Base-by-base conservation (phyloP, 2,113 vertebrate species). In the Nothobranchius furzeri region DNA sequence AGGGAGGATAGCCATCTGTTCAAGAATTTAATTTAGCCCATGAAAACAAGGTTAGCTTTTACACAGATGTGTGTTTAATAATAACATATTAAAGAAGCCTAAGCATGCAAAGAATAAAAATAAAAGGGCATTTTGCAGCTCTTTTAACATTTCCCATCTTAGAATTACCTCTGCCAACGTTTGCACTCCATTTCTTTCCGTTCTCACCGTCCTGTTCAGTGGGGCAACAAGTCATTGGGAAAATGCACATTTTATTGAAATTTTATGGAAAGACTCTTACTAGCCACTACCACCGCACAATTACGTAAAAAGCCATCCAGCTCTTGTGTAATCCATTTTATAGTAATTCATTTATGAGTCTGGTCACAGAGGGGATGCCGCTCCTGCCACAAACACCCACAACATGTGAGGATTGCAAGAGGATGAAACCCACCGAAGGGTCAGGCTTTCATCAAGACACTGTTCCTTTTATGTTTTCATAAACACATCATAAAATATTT, bases 401-500 rank as follows among this genome's bases (percentile, higher is more conserved):
- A 86, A 83, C 87, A 90, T 86, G 87, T 81, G 82, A 70, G 75
- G 73, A 85, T 81, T 85, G 80, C 73, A 84, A 68, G 55, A 79
- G 69, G 75, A 83, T 52, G 58, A 65, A 88, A 84, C 87, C 55
- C 75, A 75, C 76, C 54, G 68, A 82, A 81, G 82, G 84, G 80
- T 77, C 70, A 73, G 20, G 83, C 76, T 87, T 88, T 81, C 79
- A 75, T 82, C 78, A 61, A 78, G 69, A 65, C 71, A 11, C 10
- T 2, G 43, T 70, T 67, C 73, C 6, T 47, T 46, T 65, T 13
- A 13, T 64, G 61, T 61, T 69, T 88, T 87, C 83, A 90, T 76
- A 79, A 91, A 78, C 88, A 91, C 90, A n/a, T 86, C 80, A 82
- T 92, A 91, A 92, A 92, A 89, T 76, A 79, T 76, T 83, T 82